Percentiles rank a stretch among this genome's conserved stretches.
Conservation (phyloP, 2,888 invertebrate species). For the Tortrix viridana region DNA sequence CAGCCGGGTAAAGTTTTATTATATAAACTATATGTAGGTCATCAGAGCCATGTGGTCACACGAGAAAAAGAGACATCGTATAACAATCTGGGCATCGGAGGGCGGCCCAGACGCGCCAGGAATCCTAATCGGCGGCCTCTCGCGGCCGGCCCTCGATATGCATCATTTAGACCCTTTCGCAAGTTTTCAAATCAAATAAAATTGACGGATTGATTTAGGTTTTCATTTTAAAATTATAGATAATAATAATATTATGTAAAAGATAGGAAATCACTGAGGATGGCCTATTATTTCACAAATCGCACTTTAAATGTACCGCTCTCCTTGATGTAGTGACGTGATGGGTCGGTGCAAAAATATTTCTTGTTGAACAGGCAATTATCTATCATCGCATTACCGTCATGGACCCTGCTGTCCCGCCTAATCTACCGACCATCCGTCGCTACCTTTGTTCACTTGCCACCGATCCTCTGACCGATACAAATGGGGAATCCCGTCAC, state of each 20-base stretch:
- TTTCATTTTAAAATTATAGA: too few species aligned
- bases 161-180: conserved; percentile 19
- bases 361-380: too few species aligned
- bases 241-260: too few species aligned
- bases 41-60: conserved; percentile 4
- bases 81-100: background rate
- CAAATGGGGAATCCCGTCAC: conserved; percentile 2
- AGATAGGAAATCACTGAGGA: too few species aligned
- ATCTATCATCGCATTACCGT: too few species aligned
- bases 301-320: too few species aligned
- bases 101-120: conserved; percentile 2
- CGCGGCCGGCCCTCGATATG: conserved; percentile 13
- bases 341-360: too few species aligned
- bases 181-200: conserved; percentile 12
- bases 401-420: background rate
- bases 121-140: conserved; percentile 23
- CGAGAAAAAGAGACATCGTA: background rate
- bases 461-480: background rate
- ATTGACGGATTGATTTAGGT: conserved; percentile 10
- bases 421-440: background rate
- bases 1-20: too few species aligned
- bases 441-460: conserved; percentile 1
- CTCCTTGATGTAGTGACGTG: too few species aligned
- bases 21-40: background rate
- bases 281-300: too few species aligned